A percentile compares a stretch with the other conserved stretches of the same genome.
Conservation (phyloP, 2,797 vertebrate species). For the Sebastes trivittatus region DNA sequence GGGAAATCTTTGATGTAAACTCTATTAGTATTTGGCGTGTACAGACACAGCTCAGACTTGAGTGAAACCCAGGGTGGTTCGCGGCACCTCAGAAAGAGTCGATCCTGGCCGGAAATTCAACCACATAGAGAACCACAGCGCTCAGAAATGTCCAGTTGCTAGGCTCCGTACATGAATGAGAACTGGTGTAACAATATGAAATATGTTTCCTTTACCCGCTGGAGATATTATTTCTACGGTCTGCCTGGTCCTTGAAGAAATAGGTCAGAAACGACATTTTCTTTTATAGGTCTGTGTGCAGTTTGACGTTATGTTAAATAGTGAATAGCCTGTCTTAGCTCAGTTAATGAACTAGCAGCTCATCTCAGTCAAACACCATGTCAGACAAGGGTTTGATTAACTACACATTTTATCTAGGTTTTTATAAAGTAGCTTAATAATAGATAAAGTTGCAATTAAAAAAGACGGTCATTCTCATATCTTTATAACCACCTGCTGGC, state of each 20-base stretch:
- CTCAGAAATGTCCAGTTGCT: not conserved
- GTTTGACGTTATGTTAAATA: not conserved
- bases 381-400: not conserved
- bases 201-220: not conserved
- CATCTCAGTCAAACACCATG: not conserved
- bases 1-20: constrained; percentile 68
- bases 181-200: constrained; percentile 3
- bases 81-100: constrained; percentile 12
- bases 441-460: not conserved
- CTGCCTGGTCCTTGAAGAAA: not conserved
- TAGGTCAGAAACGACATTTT: not conserved
- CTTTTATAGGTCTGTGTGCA: not conserved
- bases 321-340: not conserved
- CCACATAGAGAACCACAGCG: not conserved
- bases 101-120: constrained; percentile 11
- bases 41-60: constrained; percentile 46
- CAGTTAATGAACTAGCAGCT: not conserved
- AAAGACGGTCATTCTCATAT: not conserved
- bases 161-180: not conserved
- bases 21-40: constrained; percentile 63
- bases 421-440: not conserved
- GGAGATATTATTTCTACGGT: not conserved
- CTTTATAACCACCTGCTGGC: not conserved
- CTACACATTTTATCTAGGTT: not conserved
- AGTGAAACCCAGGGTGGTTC: constrained; percentile 32